Percentiles rank a stretch among this genome's conserved stretches.
phyloP scores from a whole-genome alignment of 2,797 vertebrate genomes.

The Micropoecilia bifurca region DNA sequence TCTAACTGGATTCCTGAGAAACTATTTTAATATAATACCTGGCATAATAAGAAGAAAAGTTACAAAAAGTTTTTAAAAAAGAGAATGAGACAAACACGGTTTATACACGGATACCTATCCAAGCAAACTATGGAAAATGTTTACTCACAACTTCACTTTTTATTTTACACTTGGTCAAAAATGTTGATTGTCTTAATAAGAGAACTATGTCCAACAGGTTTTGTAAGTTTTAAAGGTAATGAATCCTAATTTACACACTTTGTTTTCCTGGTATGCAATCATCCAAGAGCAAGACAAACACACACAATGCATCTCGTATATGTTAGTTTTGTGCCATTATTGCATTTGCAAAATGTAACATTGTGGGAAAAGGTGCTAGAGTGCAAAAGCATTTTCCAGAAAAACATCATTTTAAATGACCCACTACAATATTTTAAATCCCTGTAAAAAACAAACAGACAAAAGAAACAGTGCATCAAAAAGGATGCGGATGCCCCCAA shows the following conservation, averaged over 20 bases:
- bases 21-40: conserved; percentile 53
- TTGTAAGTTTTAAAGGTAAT: neutral
- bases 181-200: conserved; percentile 61
- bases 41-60: conserved; percentile 37
- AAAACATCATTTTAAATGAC: neutral
- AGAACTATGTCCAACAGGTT: conserved; percentile 47
- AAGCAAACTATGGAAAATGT: conserved; percentile 5
- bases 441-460: conserved; percentile 5
- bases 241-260: conserved; percentile 5
- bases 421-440: conserved; percentile 10
- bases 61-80: conserved; percentile 17
- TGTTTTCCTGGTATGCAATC: conserved; percentile 35
- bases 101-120: conserved; percentile 18
- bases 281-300: neutral
- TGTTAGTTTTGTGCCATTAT: conserved; percentile 8
- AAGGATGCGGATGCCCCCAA: conserved; percentile 38
- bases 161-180: neutral
- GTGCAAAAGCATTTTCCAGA: conserved; percentile 51
- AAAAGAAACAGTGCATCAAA: conserved; percentile 13
- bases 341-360: conserved; percentile 35
- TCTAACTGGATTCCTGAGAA: conserved; percentile 79
- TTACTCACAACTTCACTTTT: conserved; percentile 10
- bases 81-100: conserved; percentile 13
- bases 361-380: conserved; percentile 35
- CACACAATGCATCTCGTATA: conserved; percentile 8